Base-by-base conservation (phyloP, 2,113 vertebrate genomes). In the Channa argus region DNA sequence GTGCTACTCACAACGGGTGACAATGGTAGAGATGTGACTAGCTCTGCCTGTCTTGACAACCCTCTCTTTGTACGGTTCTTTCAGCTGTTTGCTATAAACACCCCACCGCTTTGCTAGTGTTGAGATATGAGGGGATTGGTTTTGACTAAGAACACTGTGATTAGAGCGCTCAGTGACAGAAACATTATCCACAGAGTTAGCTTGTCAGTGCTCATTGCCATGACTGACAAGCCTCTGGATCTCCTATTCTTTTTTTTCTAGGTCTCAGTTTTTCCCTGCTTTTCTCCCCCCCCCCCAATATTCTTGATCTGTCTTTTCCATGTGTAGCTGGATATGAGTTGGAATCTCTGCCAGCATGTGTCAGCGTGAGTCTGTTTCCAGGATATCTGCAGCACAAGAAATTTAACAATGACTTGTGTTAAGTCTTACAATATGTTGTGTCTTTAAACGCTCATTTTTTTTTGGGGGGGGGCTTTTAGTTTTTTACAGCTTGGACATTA, bases 81-180 rank as follows among this genome's bases (percentile, higher is more conserved):
- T 84, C 69, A 89, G 84, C 86, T 83, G 66, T 90, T 92, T 87
- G 68, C 68, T 51, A 37, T 58, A 87, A 90, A 87, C 86, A 87
- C 74, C 76, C 15, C 53, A 5, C 47, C 81, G 76, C 79, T 72
- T 85, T 86, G 86, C 64, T 5, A 71, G 74, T 13, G 47, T 44
- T 59, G 77, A 77, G 73, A 88, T 79, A 56, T 33, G 59, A 85
- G 78, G 54, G 73, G 82, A 90, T 86, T 84, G 89, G 81, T 91
- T 92, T 89, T 86, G 89, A 90, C 88, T 86, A 85, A 88, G 82
- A 90, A 86, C 88, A 86, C 86, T 85, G 74, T 88, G 91, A 91
- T 91, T 90, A 90, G 82, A 90, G 89, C 5, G 63, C 82, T 82
- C 85, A 63, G 64, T 88, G 91, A 89, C 88, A 89, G 85, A 90